A percentile compares a stretch with the other conserved stretches of the same genome.
These are phyloP conservation scores for Tichodroma muraria DNA, from an alignment of 2,113 vertebrate genomes.

Conservation along the genomic window DNA sequence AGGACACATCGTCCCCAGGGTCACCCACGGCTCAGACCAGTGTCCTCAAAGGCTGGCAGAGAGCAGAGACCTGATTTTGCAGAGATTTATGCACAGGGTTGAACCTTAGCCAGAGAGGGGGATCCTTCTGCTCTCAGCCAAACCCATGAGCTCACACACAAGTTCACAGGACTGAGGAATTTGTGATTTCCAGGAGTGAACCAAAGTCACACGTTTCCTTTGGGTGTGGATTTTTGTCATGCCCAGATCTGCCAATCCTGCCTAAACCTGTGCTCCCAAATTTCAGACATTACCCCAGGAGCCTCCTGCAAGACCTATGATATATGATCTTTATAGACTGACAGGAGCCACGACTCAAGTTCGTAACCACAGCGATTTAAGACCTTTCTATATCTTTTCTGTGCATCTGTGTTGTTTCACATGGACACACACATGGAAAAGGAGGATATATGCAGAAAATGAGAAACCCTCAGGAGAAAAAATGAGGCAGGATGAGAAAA, in stretches of 20 bases:
- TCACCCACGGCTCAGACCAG: neutral
- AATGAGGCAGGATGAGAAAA: neutral
- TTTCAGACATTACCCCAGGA: neutral
- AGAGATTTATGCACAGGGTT: neutral
- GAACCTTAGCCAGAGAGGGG: neutral
- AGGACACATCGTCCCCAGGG: accelerated
- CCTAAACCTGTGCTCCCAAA: neutral
- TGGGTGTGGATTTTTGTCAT: neutral
- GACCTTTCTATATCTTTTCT: neutral
- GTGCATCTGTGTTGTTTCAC: neutral
- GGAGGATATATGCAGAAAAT: neutral
- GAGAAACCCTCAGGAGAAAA: neutral
- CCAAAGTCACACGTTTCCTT: neutral
- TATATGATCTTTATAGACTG: neutral
- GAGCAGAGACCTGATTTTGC: neutral
- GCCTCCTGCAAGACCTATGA: neutral
- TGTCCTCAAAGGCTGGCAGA: neutral
- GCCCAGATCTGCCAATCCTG: neutral
- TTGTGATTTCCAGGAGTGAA: neutral
- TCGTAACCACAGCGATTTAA: accelerated
- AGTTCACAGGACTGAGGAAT: neutral
- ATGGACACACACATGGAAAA: neutral
- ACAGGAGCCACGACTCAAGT: neutral
- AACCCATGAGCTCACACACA: accelerated
- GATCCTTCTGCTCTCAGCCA: neutral